These are phyloP conservation scores for Styela clava DNA, from an alignment of 23 tunicate species.

Conservation along the genomic window DNA sequence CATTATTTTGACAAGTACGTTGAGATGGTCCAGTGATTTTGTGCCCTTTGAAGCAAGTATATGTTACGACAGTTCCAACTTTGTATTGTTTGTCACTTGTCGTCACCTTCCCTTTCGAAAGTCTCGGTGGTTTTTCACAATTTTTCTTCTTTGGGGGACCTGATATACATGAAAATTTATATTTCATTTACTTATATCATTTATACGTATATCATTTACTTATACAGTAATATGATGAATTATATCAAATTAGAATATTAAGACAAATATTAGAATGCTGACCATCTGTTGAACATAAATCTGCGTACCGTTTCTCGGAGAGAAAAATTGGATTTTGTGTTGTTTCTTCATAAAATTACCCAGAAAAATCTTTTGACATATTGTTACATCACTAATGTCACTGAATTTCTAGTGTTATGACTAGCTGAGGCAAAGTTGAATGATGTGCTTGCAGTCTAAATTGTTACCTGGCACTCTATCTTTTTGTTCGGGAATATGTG, in stretches of 20 bases:
- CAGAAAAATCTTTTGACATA: no score
- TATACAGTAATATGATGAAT: background rate
- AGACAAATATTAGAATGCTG: background rate
- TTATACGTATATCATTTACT: background rate
- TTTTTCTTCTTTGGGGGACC: background rate
- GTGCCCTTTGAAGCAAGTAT: conserved; percentile 2
- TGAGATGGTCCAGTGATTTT: background rate
- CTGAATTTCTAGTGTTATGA: no score
- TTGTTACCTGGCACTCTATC: no score
- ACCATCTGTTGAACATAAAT: no score
- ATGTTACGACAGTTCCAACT: conserved; percentile 9
- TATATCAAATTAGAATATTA: background rate
- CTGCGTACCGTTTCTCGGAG: no score
- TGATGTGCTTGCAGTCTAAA: no score
- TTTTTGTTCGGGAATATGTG: no score
- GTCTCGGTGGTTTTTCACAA: background rate
- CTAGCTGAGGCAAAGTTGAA: no score
- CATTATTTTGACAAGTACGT: conserved; percentile 1
- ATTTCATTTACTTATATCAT: background rate
- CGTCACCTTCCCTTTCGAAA: background rate
- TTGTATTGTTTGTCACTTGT: background rate
- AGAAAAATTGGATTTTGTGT: no score
- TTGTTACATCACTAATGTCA: no score
- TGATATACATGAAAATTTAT: background rate
- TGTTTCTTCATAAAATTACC: no score